Base-by-base conservation (phyloP, 2,113 vertebrate genomes). In the Corythornis madagascariensis region DNA sequence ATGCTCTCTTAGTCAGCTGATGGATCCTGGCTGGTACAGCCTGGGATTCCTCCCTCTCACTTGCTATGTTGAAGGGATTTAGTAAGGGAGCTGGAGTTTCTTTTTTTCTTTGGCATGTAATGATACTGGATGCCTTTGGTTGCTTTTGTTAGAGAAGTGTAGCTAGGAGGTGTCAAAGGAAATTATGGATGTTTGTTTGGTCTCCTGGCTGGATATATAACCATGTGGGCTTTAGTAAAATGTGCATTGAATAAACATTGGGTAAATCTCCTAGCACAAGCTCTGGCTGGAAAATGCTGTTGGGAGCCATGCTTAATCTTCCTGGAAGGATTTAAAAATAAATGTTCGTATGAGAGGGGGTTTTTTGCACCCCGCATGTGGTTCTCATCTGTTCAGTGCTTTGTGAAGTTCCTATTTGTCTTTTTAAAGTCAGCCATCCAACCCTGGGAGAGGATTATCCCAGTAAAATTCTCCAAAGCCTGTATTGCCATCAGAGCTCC, bases 101-200 rank as follows among this genome's bases (percentile, higher is more conserved):
- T 72, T 56, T 65, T 65, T 61, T 31, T 79, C 59, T 76, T 82
- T 85, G 78, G 42, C 64, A 4, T 56, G 31, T 70, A 52, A 11
- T 59, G 38, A 43, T 70, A n/a, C 69, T 66, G 78, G 50, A 52
- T 48, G 75, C 72, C 43, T 70, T 82, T 91, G 64, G 65, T 83
- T 89, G 84, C 72, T 94, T 89, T 93, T 95, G 87, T 93, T n/a
- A 56, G 74, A 80, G 21, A 78, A 71, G 56, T 2, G 19, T 42
- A 88, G 82, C 82, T 87, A 42, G n/a, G 73, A 93, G 79, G 72
- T 96, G 95, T 94, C 94, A 94, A 43, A 93, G 84, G 78, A 93
- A 92, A 92, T 96, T 93, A 95, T 18, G 57, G 92, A 50, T 89
- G 94, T 94, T 96, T 94, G 80, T 83, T 94, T 28, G 16, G 91